Conservation (phyloP, 2,797 vertebrate species). For the Hippopotamyrus pictus region DNA sequence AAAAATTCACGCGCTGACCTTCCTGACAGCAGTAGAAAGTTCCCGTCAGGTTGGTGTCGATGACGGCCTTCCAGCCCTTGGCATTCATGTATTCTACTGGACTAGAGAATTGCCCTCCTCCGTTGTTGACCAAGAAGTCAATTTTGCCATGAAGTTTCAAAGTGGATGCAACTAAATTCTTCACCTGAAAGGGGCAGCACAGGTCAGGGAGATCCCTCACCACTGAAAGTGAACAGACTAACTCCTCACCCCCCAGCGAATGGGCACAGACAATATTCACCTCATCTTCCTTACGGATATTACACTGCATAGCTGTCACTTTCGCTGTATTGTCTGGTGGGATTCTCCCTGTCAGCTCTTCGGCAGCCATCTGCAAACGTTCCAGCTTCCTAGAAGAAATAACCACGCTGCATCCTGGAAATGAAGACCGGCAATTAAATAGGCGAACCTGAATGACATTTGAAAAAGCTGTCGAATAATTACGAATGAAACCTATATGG, state of each 20-base stretch:
- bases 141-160: slow-evolving; percentile 68
- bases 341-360: slow-evolving; percentile 65
- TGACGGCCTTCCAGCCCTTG: slow-evolving; percentile 90
- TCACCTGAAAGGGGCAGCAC: slow-evolving; percentile 64
- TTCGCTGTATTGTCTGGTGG: slow-evolving; percentile 47
- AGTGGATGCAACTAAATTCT: slow-evolving; percentile 69
- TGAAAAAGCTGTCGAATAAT: neutral
- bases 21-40: slow-evolving; percentile 89
- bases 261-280: slow-evolving; percentile 46
- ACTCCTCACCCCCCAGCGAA: too few relatives aligned
- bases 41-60: slow-evolving; percentile 90
- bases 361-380: slow-evolving; percentile 65
- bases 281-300: slow-evolving; percentile 84
- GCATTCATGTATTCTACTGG: slow-evolving; percentile 63
- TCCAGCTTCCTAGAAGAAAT: slow-evolving; percentile 82
- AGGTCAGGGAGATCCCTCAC: neutral
- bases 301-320: slow-evolving; percentile 74
- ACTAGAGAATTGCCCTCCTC: slow-evolving; percentile 81
- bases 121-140: slow-evolving; percentile 89
- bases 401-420: slow-evolving; percentile 81
- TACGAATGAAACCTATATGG: neutral
- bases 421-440: neutral
- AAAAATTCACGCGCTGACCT: slow-evolving; percentile 52
- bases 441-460: neutral
- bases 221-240: neutral